phyloP scores from a whole-genome alignment of 2,113 vertebrate species.

The Bubo blakistoni region DNA sequence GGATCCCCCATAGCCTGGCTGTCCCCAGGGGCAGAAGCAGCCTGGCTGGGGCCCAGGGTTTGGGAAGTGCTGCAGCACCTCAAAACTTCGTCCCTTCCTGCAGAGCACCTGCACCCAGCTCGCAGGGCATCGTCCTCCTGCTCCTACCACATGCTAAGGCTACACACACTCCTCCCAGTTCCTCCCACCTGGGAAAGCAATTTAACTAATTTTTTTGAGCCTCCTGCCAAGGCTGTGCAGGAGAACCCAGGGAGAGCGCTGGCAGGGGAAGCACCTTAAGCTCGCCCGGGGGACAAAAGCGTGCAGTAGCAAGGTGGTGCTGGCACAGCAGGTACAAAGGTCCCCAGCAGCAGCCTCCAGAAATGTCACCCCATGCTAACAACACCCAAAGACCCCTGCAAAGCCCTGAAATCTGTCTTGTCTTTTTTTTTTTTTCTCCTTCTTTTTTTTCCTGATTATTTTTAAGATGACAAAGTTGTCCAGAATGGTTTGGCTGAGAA shows the following conservation, averaged over 20 bases:
- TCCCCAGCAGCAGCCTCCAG: neutral
- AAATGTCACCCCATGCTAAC: neutral
- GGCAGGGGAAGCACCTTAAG: neutral
- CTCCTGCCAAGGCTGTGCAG: no score
- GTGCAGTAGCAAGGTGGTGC: fast-evolving
- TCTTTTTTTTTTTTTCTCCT: neutral
- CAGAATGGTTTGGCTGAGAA: neutral
- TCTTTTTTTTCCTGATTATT: neutral
- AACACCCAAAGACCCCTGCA: neutral
- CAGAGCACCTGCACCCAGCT: neutral
- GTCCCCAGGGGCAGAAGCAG: neutral
- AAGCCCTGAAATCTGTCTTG: neutral
- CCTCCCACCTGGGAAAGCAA: neutral
- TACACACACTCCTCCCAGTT: neutral
- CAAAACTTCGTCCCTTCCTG: neutral
- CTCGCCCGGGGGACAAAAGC: neutral
- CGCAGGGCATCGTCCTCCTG: neutral
- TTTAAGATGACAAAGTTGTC: neutral
- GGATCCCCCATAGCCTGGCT: neutral
- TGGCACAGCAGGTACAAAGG: neutral
- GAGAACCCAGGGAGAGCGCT: neutral
- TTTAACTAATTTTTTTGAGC: neutral
- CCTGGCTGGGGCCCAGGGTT: neutral
- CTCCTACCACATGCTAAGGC: neutral
- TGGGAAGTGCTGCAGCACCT: neutral